These are phyloP conservation scores for Thinocorus orbignyianus DNA, from an alignment of 2,113 vertebrate species.

Conservation along the genomic window DNA sequence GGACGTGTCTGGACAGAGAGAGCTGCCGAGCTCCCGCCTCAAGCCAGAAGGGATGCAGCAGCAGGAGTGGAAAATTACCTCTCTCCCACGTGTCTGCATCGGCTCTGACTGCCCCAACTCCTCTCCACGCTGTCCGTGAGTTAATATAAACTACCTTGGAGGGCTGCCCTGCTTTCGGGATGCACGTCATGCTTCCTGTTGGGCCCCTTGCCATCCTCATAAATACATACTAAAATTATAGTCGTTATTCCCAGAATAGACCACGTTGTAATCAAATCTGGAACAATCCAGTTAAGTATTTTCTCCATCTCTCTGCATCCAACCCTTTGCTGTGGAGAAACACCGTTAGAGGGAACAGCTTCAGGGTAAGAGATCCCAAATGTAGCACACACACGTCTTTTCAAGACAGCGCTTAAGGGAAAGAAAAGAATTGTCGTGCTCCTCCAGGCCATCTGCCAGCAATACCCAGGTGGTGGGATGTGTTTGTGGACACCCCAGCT, in stretches of 20 bases:
- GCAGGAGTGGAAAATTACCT: not conserved
- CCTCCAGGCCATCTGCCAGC: not conserved
- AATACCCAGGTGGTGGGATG: not conserved
- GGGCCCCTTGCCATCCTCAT: not conserved
- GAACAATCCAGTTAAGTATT: not conserved
- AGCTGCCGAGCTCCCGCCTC: not conserved
- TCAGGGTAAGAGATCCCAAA: not conserved
- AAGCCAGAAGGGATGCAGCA: rapidly evolving
- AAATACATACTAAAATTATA: not conserved
- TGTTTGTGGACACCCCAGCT: not conserved
- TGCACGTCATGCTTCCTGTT: not conserved
- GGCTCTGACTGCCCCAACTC: rapidly evolving
- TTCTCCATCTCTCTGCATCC: not conserved
- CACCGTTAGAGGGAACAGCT: not conserved
- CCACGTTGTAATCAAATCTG: not conserved
- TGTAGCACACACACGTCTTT: not conserved
- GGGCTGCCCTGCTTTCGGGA: not conserved
- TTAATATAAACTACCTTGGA: not conserved
- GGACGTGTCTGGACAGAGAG: not conserved
- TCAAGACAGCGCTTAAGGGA: not conserved
- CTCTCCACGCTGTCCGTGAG: rapidly evolving
- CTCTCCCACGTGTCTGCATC: rapidly evolving
- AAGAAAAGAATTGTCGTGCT: not conserved
- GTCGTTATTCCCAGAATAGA: not conserved
- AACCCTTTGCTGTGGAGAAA: not conserved